These are phyloP conservation scores for Microchirus variegatus DNA, from an alignment of 2,797 vertebrate genomes.

Conservation along the genomic window DNA sequence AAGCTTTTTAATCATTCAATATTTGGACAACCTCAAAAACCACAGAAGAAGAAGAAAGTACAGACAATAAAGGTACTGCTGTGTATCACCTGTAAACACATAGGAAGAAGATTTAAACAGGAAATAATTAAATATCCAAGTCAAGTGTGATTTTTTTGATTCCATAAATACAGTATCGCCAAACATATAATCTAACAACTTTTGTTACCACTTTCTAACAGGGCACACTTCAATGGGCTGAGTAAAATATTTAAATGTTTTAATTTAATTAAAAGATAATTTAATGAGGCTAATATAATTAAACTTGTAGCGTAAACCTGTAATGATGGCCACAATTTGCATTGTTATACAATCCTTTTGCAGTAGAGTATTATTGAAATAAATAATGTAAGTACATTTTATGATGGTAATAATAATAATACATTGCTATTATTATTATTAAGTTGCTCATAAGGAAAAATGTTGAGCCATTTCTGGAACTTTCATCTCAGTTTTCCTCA, in stretches of 20 bases:
- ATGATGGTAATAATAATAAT: no score
- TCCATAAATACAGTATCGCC: slow-evolving; percentile 23
- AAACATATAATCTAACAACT: not conserved
- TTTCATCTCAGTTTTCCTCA: not conserved
- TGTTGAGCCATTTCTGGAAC: not conserved
- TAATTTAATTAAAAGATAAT: no score
- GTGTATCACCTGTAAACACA: slow-evolving; percentile 48
- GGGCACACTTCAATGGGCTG: not conserved
- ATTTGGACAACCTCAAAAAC: slow-evolving; percentile 64
- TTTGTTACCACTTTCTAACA: slow-evolving; percentile 32
- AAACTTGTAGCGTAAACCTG: no score
- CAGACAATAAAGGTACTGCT: slow-evolving; percentile 57
- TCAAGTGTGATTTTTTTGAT: slow-evolving; percentile 35
- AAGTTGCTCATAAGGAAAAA: not conserved
- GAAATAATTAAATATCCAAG: slow-evolving; percentile 51
- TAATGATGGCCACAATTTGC: no score
- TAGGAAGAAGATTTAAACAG: slow-evolving; percentile 34
- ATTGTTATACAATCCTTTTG: no score
- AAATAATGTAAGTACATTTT: no score
- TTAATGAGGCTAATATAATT: no score
- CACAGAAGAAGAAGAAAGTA: slow-evolving; percentile 67
- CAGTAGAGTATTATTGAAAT: no score
- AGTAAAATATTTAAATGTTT: not conserved
- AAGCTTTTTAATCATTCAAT: slow-evolving; percentile 66
- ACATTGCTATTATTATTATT: no score